Evolutionary conservation across 2,113 vertebrate species (phyloP).

Genomic region (Oxyruncus cristatus): DNA sequence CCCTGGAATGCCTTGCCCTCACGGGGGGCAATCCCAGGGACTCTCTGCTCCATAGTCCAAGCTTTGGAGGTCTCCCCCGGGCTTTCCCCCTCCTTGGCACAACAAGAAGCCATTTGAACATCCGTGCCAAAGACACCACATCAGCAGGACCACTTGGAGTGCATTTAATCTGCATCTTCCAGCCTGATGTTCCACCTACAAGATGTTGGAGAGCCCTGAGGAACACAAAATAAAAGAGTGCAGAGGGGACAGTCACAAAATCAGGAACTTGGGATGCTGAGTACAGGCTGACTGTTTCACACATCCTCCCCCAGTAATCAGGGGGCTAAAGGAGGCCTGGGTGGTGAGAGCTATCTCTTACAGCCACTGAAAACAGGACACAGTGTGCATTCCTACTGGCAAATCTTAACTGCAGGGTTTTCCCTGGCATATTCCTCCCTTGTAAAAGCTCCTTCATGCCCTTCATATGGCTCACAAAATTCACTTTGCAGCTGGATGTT

Average conservation of each 20-base stretch:
- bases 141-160: neutral
- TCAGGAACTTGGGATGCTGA: neutral
- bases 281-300: neutral
- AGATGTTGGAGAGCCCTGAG: neutral
- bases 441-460: neutral
- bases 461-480: neutral
- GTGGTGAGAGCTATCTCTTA: neutral
- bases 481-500: neutral
- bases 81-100: neutral
- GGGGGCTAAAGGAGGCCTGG: neutral
- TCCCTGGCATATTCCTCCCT: neutral
- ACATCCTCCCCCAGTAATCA: neutral
- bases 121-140: accelerated
- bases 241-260: neutral
- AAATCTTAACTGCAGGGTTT: neutral
- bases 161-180: neutral
- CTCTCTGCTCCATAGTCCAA: neutral
- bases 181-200: neutral
- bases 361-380: neutral
- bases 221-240: neutral
- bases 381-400: neutral
- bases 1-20: neutral
- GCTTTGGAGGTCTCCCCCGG: neutral
- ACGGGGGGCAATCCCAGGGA: neutral
- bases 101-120: neutral